Percentiles rank a stretch among this genome's conserved stretches.
phyloP scores from a whole-genome alignment of 2,797 vertebrate species.

The Hyperoplus immaculatus region DNA sequence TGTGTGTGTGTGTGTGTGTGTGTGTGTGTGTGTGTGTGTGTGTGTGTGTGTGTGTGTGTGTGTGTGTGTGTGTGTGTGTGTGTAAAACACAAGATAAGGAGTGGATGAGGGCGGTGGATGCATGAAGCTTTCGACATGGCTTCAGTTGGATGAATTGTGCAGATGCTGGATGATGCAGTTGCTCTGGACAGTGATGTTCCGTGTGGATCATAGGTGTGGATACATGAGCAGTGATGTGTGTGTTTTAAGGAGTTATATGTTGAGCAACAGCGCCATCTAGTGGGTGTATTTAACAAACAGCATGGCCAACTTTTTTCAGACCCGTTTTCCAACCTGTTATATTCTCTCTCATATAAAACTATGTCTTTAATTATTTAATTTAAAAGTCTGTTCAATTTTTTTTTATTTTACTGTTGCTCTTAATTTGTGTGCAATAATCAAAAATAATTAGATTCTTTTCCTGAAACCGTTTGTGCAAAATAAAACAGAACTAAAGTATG shows the following conservation, averaged over 20 bases:
- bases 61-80: no score
- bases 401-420: neutral
- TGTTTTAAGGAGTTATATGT: conserved; percentile 1
- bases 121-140: neutral
- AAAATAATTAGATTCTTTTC: neutral
- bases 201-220: neutral
- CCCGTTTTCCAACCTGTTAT: no score
- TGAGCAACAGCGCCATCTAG: conserved; percentile 59
- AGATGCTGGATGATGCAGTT: conserved; percentile 1
- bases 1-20: no score
- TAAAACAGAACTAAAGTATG: neutral
- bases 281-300: conserved; percentile 9
- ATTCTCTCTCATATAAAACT: neutral
- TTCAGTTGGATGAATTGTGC: neutral
- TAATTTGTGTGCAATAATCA: neutral
- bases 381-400: neutral
- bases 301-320: neutral
- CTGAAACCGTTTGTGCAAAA: neutral
- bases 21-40: no score
- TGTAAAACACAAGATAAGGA: neutral
- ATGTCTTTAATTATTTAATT: neutral
- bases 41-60: no score
- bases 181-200: neutral
- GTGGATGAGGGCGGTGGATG: neutral
- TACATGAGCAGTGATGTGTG: no score